A percentile compares a stretch with the other conserved stretches of the same genome.
These are phyloP conservation scores for Eremophila alpestris DNA, from an alignment of 2,797 vertebrate species.

Conservation along the genomic window DNA sequence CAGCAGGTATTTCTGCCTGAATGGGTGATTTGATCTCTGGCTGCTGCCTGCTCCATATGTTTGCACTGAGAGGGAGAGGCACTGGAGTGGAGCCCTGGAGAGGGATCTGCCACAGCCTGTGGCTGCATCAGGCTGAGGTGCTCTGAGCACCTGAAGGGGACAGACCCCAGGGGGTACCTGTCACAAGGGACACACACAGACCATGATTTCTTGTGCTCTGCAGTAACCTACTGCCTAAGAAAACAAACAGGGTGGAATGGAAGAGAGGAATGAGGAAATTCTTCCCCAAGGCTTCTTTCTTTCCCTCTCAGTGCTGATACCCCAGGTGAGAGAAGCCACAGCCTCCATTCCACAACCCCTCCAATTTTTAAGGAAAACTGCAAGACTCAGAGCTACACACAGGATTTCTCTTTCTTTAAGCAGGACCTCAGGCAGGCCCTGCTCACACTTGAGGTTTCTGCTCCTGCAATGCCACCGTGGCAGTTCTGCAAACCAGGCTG, in stretches of 20 bases:
- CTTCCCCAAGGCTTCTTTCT: background rate
- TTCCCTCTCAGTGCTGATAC: background rate
- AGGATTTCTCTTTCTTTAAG: background rate
- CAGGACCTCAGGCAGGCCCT: background rate
- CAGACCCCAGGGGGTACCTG: background rate
- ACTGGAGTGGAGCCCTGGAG: background rate
- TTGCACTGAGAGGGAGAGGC: background rate
- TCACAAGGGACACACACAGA: background rate
- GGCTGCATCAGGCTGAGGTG: background rate
- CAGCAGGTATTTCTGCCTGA: constrained; percentile 21
- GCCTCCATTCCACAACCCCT: background rate
- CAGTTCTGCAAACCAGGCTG: background rate
- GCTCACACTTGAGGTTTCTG: background rate
- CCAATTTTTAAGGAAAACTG: background rate
- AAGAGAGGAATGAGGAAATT: constrained; percentile 29
- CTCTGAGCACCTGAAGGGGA: background rate
- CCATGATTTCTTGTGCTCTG: background rate
- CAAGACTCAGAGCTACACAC: background rate
- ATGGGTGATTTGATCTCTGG: background rate
- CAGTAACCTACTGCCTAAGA: background rate
- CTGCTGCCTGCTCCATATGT: background rate
- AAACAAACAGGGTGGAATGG: constrained; percentile 8
- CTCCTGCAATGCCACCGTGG: background rate
- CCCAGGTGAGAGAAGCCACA: background rate
- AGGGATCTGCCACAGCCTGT: background rate